Percentiles rank a stretch among this genome's conserved stretches.
phyloP scores from a whole-genome alignment of 2,797 vertebrate species.

The Protosalanx chinensis region DNA sequence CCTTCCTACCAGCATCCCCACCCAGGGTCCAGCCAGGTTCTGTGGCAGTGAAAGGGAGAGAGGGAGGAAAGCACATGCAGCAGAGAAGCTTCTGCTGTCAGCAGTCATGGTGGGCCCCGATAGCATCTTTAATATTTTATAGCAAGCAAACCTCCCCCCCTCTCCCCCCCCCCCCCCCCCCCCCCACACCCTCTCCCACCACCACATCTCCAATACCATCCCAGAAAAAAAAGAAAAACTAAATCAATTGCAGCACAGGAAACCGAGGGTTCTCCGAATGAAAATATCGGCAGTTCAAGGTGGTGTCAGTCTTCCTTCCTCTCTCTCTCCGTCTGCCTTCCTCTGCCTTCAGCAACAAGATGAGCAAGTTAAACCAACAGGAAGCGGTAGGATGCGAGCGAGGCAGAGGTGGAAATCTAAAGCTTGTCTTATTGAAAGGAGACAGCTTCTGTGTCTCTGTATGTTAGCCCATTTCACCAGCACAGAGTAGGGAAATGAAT shows the following conservation, averaged over 20 bases:
- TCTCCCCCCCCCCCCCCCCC: slow-evolving; percentile 23
- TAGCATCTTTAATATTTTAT: slow-evolving; percentile 70
- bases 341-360: slow-evolving; percentile 35
- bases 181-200: slow-evolving; percentile 14
- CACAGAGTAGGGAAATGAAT: slow-evolving; percentile 31
- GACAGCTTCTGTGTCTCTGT: slow-evolving; percentile 27
- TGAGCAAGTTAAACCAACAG: slow-evolving; percentile 10
- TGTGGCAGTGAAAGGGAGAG: not conserved
- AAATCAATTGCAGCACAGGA: slow-evolving; percentile 53
- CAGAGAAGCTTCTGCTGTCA: slow-evolving; percentile 36
- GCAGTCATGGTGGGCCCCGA: slow-evolving; percentile 47
- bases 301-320: slow-evolving; percentile 40
- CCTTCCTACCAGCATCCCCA: too few relatives aligned
- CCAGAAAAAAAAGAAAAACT: slow-evolving; percentile 17
- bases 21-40: too few relatives aligned
- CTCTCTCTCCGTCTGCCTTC: slow-evolving; percentile 18
- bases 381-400: too few relatives aligned
- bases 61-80: slow-evolving; percentile 7
- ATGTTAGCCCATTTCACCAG: slow-evolving; percentile 7
- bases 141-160: too few relatives aligned
- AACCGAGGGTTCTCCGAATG: slow-evolving; percentile 35
- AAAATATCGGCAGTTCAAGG: slow-evolving; percentile 41
- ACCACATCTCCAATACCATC: slow-evolving; percentile 37
- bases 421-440: slow-evolving; percentile 32
- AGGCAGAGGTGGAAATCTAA: slow-evolving; percentile 36